These are phyloP conservation scores for Leptinotarsa peninsularis DNA, from an alignment of 2,888 invertebrate genomes.

Conservation along the genomic window DNA sequence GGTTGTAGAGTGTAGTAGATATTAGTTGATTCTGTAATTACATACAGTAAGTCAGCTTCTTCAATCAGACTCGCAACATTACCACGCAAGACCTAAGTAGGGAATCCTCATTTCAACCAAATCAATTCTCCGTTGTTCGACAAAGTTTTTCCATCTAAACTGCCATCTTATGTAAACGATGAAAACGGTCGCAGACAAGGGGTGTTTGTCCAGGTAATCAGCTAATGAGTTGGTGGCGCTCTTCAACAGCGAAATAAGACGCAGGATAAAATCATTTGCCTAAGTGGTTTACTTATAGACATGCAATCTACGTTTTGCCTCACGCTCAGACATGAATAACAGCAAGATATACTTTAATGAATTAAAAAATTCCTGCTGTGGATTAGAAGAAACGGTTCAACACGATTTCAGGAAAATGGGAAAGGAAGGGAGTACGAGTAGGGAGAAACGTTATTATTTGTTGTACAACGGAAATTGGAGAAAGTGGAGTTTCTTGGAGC, in stretches of 20 bases:
- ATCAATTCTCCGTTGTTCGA: too few species aligned
- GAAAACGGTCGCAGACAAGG: constrained; percentile 31
- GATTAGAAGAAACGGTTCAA: constrained; percentile 16
- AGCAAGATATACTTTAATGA: constrained; percentile 42
- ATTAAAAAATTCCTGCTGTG: constrained; percentile 41
- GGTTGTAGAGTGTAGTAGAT: too few species aligned
- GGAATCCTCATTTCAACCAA: too few species aligned
- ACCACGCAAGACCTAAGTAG: too few species aligned
- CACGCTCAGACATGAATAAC: constrained; percentile 42
- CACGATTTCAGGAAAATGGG: neutral
- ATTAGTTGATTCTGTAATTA: too few species aligned
- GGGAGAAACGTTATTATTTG: neutral
- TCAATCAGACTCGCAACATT: too few species aligned
- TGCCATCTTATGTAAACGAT: constrained; percentile 53
- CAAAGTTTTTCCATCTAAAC: neutral
- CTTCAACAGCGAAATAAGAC: constrained; percentile 55
- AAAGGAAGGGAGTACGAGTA: neutral
- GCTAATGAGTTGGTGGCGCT: constrained; percentile 44
- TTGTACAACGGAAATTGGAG: too few species aligned
- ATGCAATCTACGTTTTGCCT: constrained; percentile 58
- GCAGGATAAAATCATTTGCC: constrained; percentile 59
- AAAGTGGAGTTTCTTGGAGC: too few species aligned
- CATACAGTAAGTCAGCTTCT: too few species aligned
- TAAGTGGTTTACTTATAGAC: constrained; percentile 61
- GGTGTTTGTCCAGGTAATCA: constrained; percentile 45